A percentile compares a stretch with the other conserved stretches of the same genome.
These are phyloP conservation scores for Hirtodrosophila confusa DNA, from an alignment of 2,888 invertebrate species.

Conservation along the genomic window DNA sequence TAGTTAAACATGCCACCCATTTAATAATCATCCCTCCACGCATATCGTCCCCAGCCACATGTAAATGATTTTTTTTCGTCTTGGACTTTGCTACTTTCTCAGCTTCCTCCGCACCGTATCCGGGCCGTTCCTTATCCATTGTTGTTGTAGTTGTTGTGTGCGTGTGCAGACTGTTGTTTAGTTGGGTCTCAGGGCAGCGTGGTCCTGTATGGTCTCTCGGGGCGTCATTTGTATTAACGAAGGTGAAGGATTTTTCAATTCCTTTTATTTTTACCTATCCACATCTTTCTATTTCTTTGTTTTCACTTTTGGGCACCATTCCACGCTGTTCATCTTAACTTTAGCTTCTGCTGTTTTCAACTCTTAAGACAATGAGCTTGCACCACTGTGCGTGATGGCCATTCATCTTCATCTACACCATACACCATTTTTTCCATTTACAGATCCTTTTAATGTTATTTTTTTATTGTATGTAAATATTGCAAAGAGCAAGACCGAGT, in stretches of 20 bases:
- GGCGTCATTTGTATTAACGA: constrained; percentile 82
- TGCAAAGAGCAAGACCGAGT: not conserved
- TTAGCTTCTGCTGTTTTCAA: constrained; percentile 13
- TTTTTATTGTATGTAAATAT: constrained; percentile 81
- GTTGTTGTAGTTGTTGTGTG: constrained; percentile 38
- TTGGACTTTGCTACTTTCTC: constrained; percentile 56
- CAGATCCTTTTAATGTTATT: constrained; percentile 39
- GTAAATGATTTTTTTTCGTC: constrained; percentile 72
- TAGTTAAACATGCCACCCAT: constrained; percentile 83
- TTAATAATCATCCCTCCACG: constrained; percentile 83
- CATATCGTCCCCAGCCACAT: constrained; percentile 62
- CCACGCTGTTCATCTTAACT: not conserved
- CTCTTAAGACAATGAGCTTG: constrained; percentile 8
- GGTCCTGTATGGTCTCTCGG: constrained; percentile 64
- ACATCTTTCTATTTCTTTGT: constrained; percentile 39
- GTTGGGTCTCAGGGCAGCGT: constrained; percentile 9
- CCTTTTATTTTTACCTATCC: constrained; percentile 10
- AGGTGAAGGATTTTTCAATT: constrained; percentile 81
- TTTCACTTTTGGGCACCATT: constrained; percentile 39
- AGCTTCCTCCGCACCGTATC: constrained; percentile 60
- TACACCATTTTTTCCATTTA: constrained; percentile 66
- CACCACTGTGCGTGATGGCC: constrained; percentile 38
- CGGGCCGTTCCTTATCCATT: constrained; percentile 45
- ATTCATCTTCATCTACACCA: constrained; percentile 65
- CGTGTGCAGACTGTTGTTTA: constrained; percentile 54